Percentiles rank a stretch among this genome's conserved stretches.
phyloP scores from a whole-genome alignment of 53 echinoderm and acorn worm genomes.

The Luidia sarsii region DNA sequence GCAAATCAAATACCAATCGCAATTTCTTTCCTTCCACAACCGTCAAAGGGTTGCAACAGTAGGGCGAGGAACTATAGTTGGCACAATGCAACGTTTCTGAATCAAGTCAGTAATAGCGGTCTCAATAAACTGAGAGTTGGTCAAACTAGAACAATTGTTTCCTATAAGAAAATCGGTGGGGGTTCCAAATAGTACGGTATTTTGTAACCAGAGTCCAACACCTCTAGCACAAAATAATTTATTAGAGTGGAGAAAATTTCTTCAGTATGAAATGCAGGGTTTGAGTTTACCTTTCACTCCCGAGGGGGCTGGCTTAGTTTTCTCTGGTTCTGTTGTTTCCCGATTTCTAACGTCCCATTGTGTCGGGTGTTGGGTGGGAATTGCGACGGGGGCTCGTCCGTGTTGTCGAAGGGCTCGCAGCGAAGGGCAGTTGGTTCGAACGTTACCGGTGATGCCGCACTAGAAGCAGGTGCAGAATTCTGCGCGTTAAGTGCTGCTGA shows the following conservation, averaged over 20 bases:
- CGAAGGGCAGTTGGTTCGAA: conserved; percentile 4
- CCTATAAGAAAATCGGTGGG: background rate
- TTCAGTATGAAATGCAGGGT: conserved; percentile 10
- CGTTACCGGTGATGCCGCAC: conserved; percentile 40
- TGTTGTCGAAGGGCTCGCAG: background rate
- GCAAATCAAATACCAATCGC: conserved; percentile 30
- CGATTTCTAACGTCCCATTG: background rate
- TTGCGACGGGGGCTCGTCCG: background rate
- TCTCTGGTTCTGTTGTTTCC: background rate
- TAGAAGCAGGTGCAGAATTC: no score
- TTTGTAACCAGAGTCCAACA: conserved; percentile 19
- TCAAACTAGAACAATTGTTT: conserved; percentile 43
- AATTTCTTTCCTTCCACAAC: conserved; percentile 50
- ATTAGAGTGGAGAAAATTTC: background rate
- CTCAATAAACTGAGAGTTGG: conserved; percentile 32
- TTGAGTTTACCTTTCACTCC: conserved; percentile 45
- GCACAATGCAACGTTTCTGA: conserved; percentile 5
- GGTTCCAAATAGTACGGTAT: background rate
- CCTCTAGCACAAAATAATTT: conserved; percentile 23
- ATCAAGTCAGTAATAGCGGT: conserved; percentile 44
- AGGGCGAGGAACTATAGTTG: background rate
- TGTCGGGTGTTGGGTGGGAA: background rate
- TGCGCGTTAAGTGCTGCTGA: background rate
- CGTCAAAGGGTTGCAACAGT: conserved; percentile 48
- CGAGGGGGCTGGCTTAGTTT: background rate